Evolutionary conservation across 2,797 vertebrate species (phyloP), one percentile per base, ranked within the genome.

Genomic region (Podarcis lilfordi): DNA sequence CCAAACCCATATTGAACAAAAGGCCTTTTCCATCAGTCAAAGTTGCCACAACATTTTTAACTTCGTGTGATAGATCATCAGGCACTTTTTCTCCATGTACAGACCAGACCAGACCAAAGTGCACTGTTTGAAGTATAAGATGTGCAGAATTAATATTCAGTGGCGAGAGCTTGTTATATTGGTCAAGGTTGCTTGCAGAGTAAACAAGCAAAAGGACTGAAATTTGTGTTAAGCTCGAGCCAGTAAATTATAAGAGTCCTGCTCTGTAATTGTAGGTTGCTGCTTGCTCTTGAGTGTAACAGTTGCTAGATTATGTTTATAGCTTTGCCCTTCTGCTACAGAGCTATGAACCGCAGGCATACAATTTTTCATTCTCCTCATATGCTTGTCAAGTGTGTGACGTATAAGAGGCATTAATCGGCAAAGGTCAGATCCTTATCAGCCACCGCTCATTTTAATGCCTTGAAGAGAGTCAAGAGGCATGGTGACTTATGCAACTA

Each of bases 91-190:
- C 17, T n/a, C 35, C 29, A 10, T 37, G 45, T 17, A 8, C 40
- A 64, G 8, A 3, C 68, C 74, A 5, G n/a, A 59, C 50, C 75
- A 80, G 61, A 10, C 29, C 15, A 66, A 89, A 86, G 87, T 3
- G 9, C 55, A 84, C 50, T 7, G n/a, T 82, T 76, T 80, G 45
- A 89, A 91, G 19, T 89, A 32, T 8, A 0, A 86, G 45, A 2
- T 6, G 87, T 86, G 88, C 35, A 32, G 25, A 88, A 80, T 83
- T 84, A 68, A 66, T 32, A 88, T 11, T 25, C 80, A 23, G 86
- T 1, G 86, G 89, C 61, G 29, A 90, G 77, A 91, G 66, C 50
- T 84, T 45, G 35, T 25, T 64, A n/a, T 59, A 88, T 85, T 84
- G 72, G 59, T 83, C 19, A 45, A 74, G 25, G 29, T 50, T 23